Percentiles rank a stretch among this genome's conserved stretches.
phyloP scores from a whole-genome alignment of 2,888 invertebrate genomes.

The Junonia oenone region DNA sequence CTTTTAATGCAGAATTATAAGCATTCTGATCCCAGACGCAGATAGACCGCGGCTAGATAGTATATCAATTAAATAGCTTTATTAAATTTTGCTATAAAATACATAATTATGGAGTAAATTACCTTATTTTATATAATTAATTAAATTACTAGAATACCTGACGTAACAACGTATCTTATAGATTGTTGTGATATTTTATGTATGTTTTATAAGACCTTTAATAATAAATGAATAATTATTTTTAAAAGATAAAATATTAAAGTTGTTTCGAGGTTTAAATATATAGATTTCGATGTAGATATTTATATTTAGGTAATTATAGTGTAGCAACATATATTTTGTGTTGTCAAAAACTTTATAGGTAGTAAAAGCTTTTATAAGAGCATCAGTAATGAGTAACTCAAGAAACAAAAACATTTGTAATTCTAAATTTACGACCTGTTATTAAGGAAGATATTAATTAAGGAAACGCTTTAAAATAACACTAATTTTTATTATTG shows the following conservation, averaged over 20 bases:
- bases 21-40: slow-evolving; percentile 20
- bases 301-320: too few species aligned
- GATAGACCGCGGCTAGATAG: slow-evolving; percentile 25
- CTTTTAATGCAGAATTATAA: slow-evolving; percentile 27
- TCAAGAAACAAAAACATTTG: neutral
- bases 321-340: too few species aligned
- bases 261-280: too few species aligned
- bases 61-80: slow-evolving; percentile 29
- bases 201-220: too few species aligned
- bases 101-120: slow-evolving; percentile 16
- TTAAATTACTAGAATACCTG: slow-evolving; percentile 8
- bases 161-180: too few species aligned
- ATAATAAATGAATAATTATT: too few species aligned
- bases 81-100: slow-evolving; percentile 20
- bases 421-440: slow-evolving; percentile 9
- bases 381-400: neutral
- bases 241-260: too few species aligned
- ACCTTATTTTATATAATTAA: neutral
- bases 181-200: too few species aligned
- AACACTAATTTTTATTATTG: slow-evolving; percentile 5
- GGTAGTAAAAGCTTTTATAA: too few species aligned
- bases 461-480: slow-evolving; percentile 8
- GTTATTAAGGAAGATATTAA: slow-evolving; percentile 9
- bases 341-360: too few species aligned
- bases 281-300: too few species aligned